phyloP scores from a whole-genome alignment of 1,140 invertebrate genomes.

The Drosophila kepulauana region DNA sequence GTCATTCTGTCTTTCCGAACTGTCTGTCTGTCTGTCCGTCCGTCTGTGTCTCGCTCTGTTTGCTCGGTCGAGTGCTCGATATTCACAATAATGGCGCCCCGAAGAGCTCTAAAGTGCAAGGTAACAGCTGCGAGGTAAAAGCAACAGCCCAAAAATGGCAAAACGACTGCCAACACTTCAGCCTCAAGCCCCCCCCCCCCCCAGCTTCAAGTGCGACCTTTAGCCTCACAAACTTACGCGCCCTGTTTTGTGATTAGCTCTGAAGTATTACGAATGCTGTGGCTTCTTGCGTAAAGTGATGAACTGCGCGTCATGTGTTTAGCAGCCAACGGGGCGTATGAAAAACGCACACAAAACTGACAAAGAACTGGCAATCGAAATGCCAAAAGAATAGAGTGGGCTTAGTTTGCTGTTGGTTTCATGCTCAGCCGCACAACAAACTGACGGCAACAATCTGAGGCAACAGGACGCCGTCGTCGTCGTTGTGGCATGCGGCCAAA shows the following conservation, averaged over 20 bases:
- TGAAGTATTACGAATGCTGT: constrained; percentile 34
- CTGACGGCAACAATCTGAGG: constrained; percentile 31
- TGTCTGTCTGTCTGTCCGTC: constrained; percentile 3
- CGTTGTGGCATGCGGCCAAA: constrained; percentile 46
- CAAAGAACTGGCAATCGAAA: background rate
- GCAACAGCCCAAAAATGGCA: constrained; percentile 62
- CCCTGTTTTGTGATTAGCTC: constrained; percentile 67
- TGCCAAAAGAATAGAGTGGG: constrained; percentile 3
- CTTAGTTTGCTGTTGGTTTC: constrained; percentile 48
- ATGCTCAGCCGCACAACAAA: constrained; percentile 46
- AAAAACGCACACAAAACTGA: background rate
- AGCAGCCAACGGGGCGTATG: constrained; percentile 23
- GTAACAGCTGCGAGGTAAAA: constrained; percentile 27
- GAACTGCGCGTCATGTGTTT: constrained; percentile 53
- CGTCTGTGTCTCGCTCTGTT: constrained; percentile 1
- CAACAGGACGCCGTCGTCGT: constrained; percentile 6
- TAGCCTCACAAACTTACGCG: constrained; percentile 51
- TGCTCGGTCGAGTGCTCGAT: constrained; percentile 56
- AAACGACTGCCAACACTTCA: constrained; percentile 57
- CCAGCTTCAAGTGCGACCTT: constrained; percentile 40
- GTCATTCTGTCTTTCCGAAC: background rate
- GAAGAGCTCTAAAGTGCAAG: constrained; percentile 75
- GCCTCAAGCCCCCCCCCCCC: constrained; percentile 6
- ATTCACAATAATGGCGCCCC: constrained; percentile 71
- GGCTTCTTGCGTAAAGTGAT: constrained; percentile 48